Evolutionary conservation across 2,113 vertebrate species (phyloP), one percentile per base, ranked within the genome.

Genomic region (Amia ocellicauda): DNA sequence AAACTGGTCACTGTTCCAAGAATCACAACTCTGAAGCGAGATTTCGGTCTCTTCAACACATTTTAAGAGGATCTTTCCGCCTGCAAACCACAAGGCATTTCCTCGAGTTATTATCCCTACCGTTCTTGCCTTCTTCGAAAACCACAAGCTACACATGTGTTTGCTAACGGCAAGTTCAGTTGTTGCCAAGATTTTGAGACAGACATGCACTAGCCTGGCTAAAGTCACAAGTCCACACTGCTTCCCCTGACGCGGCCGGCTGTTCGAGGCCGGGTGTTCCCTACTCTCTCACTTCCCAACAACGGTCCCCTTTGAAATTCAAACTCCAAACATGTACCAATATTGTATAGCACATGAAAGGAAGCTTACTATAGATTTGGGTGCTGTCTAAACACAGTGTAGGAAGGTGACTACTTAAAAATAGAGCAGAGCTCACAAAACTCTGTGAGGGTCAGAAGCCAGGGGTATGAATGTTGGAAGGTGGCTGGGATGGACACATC

Each of bases 11-110:
- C 14, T 17, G n/a, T 51, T 72, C 71, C 69, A 77, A 75, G 23
- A 66, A 69, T 64, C 52, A 79, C 69, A 74, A 64, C 55, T 64
- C 26, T 67, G 24, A 43, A 52, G 58, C 64, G 31, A 66, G 53
- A 68, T 67, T 68, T 66, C 40, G 58, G 68, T 60, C 50, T 55
- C 53, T 62, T 58, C 28, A 63, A 57, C 52, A 58, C n/a, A 49
- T 63, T 66, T 64, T 62, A 56, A 63, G 41, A 60, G 14, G 57
- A 78, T 22, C 7, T 69, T 78, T 77, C 9, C 3, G 2, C 60
- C 63, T 72, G 24, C 60, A 58, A 55, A 63, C 47, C 51, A 58
- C 63, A 65, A 76, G 71, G 56, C 20, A 65, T 4, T 26, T 2
- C 36, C 9, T 42, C 56, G 22, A n/a, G 53, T 60, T 53, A 7